Evolutionary conservation across 2,797 vertebrate species (phyloP).

Genomic region (Takifugu rubripes): DNA sequence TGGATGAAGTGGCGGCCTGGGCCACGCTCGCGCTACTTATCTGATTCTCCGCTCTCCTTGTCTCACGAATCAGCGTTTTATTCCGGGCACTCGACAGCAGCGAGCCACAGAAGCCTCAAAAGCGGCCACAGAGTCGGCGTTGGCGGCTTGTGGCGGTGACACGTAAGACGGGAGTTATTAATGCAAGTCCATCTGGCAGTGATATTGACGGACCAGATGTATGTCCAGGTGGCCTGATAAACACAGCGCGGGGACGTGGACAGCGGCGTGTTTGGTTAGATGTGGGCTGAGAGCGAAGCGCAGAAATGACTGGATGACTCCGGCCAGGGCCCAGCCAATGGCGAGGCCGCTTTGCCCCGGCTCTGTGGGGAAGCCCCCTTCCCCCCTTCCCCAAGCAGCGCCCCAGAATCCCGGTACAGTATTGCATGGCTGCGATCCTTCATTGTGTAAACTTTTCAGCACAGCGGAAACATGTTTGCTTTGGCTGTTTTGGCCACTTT

Average conservation of each 20-base stretch:
- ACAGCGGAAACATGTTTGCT: conserved; percentile 73
- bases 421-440: conserved; percentile 55
- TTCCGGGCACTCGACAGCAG: conserved; percentile 18
- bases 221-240: conserved; percentile 69
- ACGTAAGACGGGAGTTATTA: conserved; percentile 52
- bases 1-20: conserved; percentile 47
- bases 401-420: conserved; percentile 70
- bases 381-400: conserved; percentile 54
- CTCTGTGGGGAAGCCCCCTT: conserved; percentile 51
- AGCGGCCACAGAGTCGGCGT: conserved; percentile 23
- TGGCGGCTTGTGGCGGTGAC: conserved; percentile 41
- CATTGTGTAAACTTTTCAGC: conserved; percentile 72
- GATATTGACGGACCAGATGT: conserved; percentile 66
- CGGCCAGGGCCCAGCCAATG: conserved; percentile 58
- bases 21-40: conserved; percentile 52
- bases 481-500: conserved; percentile 75
- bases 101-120: conserved; percentile 24
- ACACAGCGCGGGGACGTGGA: conserved; percentile 57
- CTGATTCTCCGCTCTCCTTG: conserved; percentile 39
- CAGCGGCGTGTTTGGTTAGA: conserved; percentile 61
- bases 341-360: conserved; percentile 40
- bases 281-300: conserved; percentile 57
- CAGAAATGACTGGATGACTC: conserved; percentile 55
- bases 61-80: conserved; percentile 38
- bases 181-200: conserved; percentile 67